phyloP scores from a whole-genome alignment of 2,113 vertebrate genomes.

The Petrocephalus zakoni region DNA sequence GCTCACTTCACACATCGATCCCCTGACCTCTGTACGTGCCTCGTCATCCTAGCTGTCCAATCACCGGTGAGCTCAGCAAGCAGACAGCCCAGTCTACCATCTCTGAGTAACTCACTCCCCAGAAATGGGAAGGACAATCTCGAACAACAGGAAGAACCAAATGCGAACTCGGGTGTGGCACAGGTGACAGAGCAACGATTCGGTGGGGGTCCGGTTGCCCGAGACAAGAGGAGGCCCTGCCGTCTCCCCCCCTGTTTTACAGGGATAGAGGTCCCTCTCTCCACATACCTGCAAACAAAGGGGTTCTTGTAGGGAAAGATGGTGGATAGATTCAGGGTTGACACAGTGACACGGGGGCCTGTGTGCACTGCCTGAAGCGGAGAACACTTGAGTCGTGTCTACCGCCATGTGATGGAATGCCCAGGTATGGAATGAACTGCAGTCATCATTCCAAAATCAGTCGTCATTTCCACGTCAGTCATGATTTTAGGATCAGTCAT shows the following conservation, averaged over 20 bases:
- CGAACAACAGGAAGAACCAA: neutral
- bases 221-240: neutral
- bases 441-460: neutral
- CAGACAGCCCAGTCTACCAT: neutral
- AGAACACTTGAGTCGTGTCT: slow-evolving; percentile 15
- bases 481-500: neutral
- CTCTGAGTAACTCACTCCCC: neutral
- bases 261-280: slow-evolving; percentile 24
- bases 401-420: neutral
- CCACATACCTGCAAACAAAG: slow-evolving; percentile 70
- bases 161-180: neutral
- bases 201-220: neutral
- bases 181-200: neutral
- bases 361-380: neutral
- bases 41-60: neutral
- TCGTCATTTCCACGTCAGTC: neutral
- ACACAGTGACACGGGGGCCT: slow-evolving; percentile 48
- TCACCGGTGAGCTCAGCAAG: neutral
- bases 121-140: neutral
- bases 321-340: slow-evolving; percentile 50
- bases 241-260: slow-evolving; percentile 27
- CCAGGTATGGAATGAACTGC: neutral
- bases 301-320: slow-evolving; percentile 63
- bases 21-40: neutral
- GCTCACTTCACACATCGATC: neutral